These are phyloP conservation scores for Smithornis capensis DNA, from an alignment of 2,113 vertebrate species.

Conservation along the genomic window DNA sequence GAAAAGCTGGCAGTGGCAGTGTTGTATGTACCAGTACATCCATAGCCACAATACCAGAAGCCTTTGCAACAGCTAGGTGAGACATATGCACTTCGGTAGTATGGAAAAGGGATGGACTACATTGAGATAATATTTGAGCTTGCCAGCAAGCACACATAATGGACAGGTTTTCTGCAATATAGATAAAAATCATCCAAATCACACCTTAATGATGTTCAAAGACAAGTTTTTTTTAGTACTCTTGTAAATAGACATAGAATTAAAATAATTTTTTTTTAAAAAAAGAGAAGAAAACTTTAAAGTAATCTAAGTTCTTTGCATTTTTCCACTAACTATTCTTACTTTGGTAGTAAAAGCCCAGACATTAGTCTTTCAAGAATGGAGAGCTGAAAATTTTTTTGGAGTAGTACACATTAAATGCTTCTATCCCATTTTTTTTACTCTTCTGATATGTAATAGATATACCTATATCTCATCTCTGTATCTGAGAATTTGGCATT, in stretches of 20 bases:
- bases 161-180: background rate
- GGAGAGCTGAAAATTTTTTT: background rate
- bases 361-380: background rate
- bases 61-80: background rate
- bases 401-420: background rate
- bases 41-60: background rate
- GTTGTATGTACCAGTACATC: background rate
- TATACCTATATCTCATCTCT: background rate
- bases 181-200: background rate
- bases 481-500: background rate
- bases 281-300: background rate
- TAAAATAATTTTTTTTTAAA: background rate
- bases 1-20: background rate
- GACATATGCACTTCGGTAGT: background rate
- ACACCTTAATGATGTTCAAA: background rate
- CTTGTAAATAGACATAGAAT: background rate
- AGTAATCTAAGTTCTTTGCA: background rate
- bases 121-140: background rate
- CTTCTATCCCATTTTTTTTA: background rate
- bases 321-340: background rate
- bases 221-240: background rate
- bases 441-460: background rate
- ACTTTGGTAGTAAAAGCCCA: background rate
- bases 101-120: background rate
- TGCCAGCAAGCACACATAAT: background rate